Evolutionary conservation across 1,140 invertebrate species (phyloP).

Genomic region (Tribolium madens): DNA sequence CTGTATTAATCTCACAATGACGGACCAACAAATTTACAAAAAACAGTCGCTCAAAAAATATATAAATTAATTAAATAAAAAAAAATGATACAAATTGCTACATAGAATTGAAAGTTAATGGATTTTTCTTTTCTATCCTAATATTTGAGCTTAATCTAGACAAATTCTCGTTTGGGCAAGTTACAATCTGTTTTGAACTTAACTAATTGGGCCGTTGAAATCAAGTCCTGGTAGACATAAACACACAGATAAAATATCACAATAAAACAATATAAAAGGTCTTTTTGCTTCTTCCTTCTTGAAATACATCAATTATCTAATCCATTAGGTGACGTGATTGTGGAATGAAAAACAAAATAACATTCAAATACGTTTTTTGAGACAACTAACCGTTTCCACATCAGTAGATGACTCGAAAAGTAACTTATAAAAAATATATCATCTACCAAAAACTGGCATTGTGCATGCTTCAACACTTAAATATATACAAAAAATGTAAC

Average conservation of each 20-base stretch:
- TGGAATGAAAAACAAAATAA: slow-evolving; percentile 57
- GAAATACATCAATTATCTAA: slow-evolving; percentile 54
- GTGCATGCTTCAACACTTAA: slow-evolving; percentile 48
- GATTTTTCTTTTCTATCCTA: slow-evolving; percentile 25
- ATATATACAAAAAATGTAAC: slow-evolving; percentile 16
- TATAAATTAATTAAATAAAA: slow-evolving; percentile 1
- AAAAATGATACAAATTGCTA: slow-evolving; percentile 6
- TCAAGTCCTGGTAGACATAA: slow-evolving; percentile 15
- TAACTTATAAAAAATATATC: slow-evolving; percentile 48
- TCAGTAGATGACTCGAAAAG: slow-evolving; percentile 50
- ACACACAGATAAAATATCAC: slow-evolving; percentile 40
- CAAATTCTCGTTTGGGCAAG: slow-evolving; percentile 17
- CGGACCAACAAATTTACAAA: neutral
- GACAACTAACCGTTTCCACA: slow-evolving; percentile 52
- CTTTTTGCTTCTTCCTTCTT: slow-evolving; percentile 45
- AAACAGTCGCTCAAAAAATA: slow-evolving; percentile 19
- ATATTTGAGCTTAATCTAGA: slow-evolving; percentile 31
- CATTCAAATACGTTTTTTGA: slow-evolving; percentile 51
- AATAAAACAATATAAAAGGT: slow-evolving; percentile 56
- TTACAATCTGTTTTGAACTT: slow-evolving; percentile 4
- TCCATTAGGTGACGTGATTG: slow-evolving; percentile 53
- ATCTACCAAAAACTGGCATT: slow-evolving; percentile 52
- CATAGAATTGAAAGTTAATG: slow-evolving; percentile 1
- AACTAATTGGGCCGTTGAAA: neutral
- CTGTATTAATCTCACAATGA: neutral